These are phyloP conservation scores for Clangula hyemalis DNA, from an alignment of 2,797 vertebrate genomes.

Conservation along the genomic window DNA sequence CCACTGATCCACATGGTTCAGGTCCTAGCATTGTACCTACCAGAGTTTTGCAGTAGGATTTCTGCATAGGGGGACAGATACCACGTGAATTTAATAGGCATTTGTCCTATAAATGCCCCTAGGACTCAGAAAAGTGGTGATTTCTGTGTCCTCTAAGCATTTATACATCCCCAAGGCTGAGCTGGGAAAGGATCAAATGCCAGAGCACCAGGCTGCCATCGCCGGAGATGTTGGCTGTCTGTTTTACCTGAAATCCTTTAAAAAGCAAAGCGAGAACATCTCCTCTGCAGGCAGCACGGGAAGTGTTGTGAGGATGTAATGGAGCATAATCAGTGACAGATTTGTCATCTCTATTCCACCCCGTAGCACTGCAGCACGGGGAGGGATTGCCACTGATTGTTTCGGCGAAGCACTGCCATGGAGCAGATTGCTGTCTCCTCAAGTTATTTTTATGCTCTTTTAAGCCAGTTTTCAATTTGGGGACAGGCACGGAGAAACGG, in stretches of 20 bases:
- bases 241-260: slow-evolving; percentile 1
- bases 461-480: background rate
- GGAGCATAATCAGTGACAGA: background rate
- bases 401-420: accelerated
- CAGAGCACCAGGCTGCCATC: background rate
- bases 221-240: background rate
- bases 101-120: background rate
- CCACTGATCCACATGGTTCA: background rate
- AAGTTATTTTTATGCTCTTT: background rate
- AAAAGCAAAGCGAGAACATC: background rate
- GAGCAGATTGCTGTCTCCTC: background rate
- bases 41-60: background rate
- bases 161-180: background rate
- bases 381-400: accelerated
- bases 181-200: background rate
- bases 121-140: background rate
- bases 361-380: background rate
- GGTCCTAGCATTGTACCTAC: accelerated
- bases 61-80: background rate
- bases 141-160: background rate
- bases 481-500: background rate
- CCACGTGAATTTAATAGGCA: background rate
- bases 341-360: background rate
- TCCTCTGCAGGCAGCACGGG: background rate
- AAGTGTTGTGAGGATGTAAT: background rate